Conservation (phyloP, 2,797 vertebrate species). For the Catostomus latipinnis region DNA sequence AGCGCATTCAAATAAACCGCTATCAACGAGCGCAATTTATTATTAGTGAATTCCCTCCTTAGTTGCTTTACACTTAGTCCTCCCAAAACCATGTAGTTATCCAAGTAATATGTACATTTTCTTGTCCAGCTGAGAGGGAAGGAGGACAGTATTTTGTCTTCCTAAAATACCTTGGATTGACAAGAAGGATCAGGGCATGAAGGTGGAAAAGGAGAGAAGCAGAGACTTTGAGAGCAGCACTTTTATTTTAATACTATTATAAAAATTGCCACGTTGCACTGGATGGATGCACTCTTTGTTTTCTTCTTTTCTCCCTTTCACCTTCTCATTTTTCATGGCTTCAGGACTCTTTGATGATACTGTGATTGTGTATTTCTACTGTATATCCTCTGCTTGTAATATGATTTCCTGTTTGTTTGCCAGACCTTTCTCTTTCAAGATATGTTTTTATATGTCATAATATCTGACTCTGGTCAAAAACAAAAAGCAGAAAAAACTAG, state of each 20-base stretch:
- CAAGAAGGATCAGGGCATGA: conserved; percentile 19
- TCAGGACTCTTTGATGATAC: conserved; percentile 64
- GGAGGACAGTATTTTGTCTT: conserved; percentile 4
- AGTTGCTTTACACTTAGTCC: background rate
- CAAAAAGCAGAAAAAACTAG: background rate
- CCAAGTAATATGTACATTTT: background rate
- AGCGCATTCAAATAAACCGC: no score
- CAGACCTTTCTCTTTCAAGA: conserved; percentile 7
- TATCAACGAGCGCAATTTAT: no score
- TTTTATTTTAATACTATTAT: conserved; percentile 13
- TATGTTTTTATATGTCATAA: background rate
- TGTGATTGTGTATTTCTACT: conserved; percentile 74
- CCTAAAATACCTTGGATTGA: background rate
- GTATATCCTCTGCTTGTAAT: conserved; percentile 63
- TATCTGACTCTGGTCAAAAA: background rate
- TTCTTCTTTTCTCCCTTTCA: conserved; percentile 1
- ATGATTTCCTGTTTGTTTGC: conserved; percentile 1
- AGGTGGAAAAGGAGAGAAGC: background rate
- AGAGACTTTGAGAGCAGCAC: conserved; percentile 6
- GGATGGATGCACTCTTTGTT: conserved; percentile 14
- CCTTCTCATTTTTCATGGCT: conserved; percentile 46
- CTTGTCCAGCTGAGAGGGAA: background rate
- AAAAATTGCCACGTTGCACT: conserved; percentile 5
- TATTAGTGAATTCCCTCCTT: background rate
- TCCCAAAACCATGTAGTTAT: background rate